phyloP scores from a whole-genome alignment of 1,140 invertebrate genomes.

The Parasteatoda tepidariorum region DNA sequence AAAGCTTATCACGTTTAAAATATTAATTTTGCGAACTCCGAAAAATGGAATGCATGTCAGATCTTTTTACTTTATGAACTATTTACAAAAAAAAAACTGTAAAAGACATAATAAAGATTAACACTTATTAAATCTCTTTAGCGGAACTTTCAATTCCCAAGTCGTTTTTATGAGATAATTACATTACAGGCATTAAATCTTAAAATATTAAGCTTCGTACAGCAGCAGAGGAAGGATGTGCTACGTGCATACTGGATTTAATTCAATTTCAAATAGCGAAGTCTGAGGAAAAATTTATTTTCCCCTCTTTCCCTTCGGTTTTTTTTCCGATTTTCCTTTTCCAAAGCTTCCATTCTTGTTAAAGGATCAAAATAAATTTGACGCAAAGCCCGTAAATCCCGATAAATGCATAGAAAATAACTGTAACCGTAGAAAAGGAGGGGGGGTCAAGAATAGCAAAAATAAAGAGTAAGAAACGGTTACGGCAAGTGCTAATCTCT shows the following conservation, averaged over 20 bases:
- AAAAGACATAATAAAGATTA: background rate
- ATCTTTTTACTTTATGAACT: too few relatives aligned
- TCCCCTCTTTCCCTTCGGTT: too few relatives aligned
- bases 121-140: slow-evolving; percentile 28
- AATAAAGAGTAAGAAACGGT: slow-evolving; percentile 16
- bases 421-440: background rate
- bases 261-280: slow-evolving; percentile 1
- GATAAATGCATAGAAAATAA: background rate
- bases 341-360: background rate
- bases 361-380: background rate
- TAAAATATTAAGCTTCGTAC: slow-evolving; percentile 6
- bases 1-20: too few relatives aligned
- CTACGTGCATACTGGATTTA: background rate
- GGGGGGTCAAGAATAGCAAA: too few relatives aligned
- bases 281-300: too few relatives aligned
- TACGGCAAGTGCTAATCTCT: slow-evolving; percentile 12
- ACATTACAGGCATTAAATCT: slow-evolving; percentile 27
- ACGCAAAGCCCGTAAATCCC: slow-evolving; percentile 24
- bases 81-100: too few relatives aligned
- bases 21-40: too few relatives aligned
- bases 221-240: background rate
- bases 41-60: too few relatives aligned
- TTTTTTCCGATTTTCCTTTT: slow-evolving; percentile 9
- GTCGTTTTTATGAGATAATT: background rate
- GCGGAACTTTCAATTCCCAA: background rate